Evolutionary conservation across 2,113 vertebrate species (phyloP).

Genomic region (Chelonoidis abingdonii): DNA sequence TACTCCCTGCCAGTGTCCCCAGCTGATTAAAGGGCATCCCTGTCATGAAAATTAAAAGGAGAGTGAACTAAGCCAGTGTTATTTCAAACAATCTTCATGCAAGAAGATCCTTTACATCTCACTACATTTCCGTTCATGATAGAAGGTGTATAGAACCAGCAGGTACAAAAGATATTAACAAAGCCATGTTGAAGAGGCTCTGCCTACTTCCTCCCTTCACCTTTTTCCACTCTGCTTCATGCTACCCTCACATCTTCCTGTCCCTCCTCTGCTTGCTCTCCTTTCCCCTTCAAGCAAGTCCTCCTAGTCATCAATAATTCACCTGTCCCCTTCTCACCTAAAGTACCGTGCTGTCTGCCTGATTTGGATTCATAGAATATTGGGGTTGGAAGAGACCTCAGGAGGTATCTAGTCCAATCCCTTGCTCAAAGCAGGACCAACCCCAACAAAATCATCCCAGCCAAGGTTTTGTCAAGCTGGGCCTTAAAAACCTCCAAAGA

Average conservation of each 20-base stretch:
- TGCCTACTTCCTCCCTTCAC: background rate
- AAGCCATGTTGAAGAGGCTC: background rate
- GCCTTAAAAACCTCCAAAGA: too few relatives aligned
- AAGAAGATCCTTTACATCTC: background rate
- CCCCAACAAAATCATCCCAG: too few relatives aligned
- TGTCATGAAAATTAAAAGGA: slow-evolving; percentile 59
- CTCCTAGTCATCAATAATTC: background rate
- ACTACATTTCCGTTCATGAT: background rate
- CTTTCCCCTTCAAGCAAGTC: background rate
- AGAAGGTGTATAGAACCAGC: background rate
- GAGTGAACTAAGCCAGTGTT: too few relatives aligned
- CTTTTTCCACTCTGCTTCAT: background rate
- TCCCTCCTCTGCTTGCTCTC: background rate
- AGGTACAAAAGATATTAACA: background rate
- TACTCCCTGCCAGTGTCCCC: slow-evolving; percentile 95
- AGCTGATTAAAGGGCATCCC: slow-evolving; percentile 99
- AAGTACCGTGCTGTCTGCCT: background rate
- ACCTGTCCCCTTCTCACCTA: rapidly evolving
- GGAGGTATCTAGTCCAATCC: too few relatives aligned
- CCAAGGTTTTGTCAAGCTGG: too few relatives aligned
- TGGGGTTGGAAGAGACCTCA: too few relatives aligned
- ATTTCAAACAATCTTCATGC: background rate
- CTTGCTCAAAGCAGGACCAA: too few relatives aligned
- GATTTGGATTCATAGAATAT: background rate
- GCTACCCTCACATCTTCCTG: background rate